Conservation (phyloP, 2,888 invertebrate species). For the Fragum whitleyi region DNA sequence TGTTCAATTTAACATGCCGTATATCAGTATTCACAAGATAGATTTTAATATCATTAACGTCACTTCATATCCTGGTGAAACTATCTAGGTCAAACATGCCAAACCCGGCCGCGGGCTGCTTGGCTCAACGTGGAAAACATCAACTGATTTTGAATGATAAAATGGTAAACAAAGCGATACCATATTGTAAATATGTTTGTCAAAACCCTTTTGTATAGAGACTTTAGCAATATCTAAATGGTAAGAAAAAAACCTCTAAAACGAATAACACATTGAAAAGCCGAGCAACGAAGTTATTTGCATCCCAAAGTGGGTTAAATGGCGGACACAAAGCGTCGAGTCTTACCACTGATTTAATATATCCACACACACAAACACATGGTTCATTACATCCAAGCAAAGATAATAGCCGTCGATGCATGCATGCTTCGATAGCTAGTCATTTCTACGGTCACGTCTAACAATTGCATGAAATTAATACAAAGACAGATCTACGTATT, state of each 20-base stretch:
- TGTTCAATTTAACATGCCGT: slow-evolving; percentile 49
- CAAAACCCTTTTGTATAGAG: background rate
- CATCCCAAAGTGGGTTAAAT: slow-evolving; percentile 1
- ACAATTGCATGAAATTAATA: slow-evolving; percentile 47
- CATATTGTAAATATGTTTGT: slow-evolving; percentile 12
- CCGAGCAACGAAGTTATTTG: slow-evolving; percentile 16
- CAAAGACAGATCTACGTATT: slow-evolving; percentile 47
- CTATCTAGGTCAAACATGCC: slow-evolving; percentile 43
- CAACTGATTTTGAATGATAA: background rate
- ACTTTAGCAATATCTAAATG: background rate
- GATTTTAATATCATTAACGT: slow-evolving; percentile 43
- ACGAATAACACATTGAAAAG: background rate
- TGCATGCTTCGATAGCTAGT: slow-evolving; percentile 44
- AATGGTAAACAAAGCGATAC: slow-evolving; percentile 8
- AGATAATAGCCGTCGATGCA: slow-evolving; percentile 53
- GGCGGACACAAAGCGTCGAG: slow-evolving; percentile 18
- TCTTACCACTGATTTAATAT: slow-evolving; percentile 18
- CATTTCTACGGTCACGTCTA: slow-evolving; percentile 48
- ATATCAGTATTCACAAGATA: slow-evolving; percentile 20
- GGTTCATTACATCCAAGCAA: slow-evolving; percentile 52
- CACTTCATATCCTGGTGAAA: slow-evolving; percentile 29
- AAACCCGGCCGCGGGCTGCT: slow-evolving; percentile 13
- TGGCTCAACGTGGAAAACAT: background rate
- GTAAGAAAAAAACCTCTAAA: background rate
- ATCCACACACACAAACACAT: slow-evolving; percentile 32